Percentiles rank a stretch among this genome's conserved stretches.
Conservation (phyloP, 2,797 vertebrate species). For the Brachyrhaphis roseni region DNA sequence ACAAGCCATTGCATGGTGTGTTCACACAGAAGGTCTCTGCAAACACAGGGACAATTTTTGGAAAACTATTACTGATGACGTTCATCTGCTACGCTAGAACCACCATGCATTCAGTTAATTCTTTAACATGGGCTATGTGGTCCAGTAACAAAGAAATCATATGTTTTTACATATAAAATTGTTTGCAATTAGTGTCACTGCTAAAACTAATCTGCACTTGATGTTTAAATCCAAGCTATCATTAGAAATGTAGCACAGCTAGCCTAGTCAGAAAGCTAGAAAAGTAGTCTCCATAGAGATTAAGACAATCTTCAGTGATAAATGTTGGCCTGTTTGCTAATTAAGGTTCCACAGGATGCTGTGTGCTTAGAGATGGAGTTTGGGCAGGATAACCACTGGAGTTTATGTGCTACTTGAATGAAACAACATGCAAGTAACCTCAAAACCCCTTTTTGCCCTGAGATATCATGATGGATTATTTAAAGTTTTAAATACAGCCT, state of each 20-base stretch:
- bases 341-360: neutral
- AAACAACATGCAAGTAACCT: neutral
- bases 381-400: neutral
- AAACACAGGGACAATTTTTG: constrained; percentile 14
- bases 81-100: neutral
- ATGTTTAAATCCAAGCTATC: neutral
- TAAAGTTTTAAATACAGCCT: neutral
- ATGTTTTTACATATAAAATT: neutral
- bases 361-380: neutral
- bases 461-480: neutral
- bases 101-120: neutral
- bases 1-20: constrained; percentile 21
- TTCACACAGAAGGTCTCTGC: constrained; percentile 39
- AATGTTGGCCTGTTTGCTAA: neutral
- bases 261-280: neutral
- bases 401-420: neutral
- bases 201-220: neutral
- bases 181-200: neutral
- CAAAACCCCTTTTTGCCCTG: neutral
- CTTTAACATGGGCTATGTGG: neutral
- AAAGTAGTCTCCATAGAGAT: neutral
- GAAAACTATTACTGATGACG: neutral
- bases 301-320: neutral
- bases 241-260: neutral
- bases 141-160: neutral